A percentile compares a stretch with the other conserved stretches of the same genome.
Evolutionary conservation across 2,888 invertebrate genomes (phyloP).

Genomic region (Pollenia angustigena): DNA sequence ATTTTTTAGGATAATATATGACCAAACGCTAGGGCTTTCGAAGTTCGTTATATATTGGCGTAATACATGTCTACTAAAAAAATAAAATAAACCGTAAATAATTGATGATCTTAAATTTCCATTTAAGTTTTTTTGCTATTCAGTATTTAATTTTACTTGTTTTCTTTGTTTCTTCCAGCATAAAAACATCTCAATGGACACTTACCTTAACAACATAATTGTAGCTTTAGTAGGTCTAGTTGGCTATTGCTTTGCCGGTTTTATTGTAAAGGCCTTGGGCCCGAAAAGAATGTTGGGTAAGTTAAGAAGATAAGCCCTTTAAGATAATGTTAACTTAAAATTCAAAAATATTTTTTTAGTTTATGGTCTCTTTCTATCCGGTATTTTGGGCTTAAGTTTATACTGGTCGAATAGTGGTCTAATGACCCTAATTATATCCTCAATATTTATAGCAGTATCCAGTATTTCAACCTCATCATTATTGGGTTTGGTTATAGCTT

Average conservation of each 20-base stretch:
- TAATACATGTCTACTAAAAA: too few relatives aligned
- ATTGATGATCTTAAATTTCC: too few relatives aligned
- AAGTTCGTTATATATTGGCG: too few relatives aligned
- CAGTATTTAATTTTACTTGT: background rate
- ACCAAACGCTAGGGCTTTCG: too few relatives aligned
- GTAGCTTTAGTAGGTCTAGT: slow-evolving; percentile 87
- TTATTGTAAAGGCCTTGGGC: slow-evolving; percentile 85
- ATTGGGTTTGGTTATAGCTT: slow-evolving; percentile 79
- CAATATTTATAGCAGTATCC: slow-evolving; percentile 84
- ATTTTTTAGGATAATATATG: too few relatives aligned
- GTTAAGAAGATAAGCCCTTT: slow-evolving; percentile 48
- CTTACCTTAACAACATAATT: slow-evolving; percentile 89
- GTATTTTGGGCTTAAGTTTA: slow-evolving; percentile 85
- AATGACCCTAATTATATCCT: slow-evolving; percentile 86
- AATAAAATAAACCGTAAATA: too few relatives aligned
- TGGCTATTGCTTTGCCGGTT: slow-evolving; percentile 87
- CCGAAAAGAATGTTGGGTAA: slow-evolving; percentile 86
- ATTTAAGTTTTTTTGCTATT: too few relatives aligned
- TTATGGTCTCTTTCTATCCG: slow-evolving; percentile 85
- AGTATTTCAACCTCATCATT: slow-evolving; percentile 82
- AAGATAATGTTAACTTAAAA: background rate
- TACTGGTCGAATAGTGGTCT: slow-evolving; percentile 86
- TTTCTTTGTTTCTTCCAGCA: slow-evolving; percentile 76
- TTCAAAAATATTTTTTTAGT: slow-evolving; percentile 76
- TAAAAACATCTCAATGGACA: slow-evolving; percentile 85